Evolutionary conservation across 2,113 vertebrate species (phyloP), one percentile per base, ranked within the genome.

Genomic region (Ramphastos sulfuratus): DNA sequence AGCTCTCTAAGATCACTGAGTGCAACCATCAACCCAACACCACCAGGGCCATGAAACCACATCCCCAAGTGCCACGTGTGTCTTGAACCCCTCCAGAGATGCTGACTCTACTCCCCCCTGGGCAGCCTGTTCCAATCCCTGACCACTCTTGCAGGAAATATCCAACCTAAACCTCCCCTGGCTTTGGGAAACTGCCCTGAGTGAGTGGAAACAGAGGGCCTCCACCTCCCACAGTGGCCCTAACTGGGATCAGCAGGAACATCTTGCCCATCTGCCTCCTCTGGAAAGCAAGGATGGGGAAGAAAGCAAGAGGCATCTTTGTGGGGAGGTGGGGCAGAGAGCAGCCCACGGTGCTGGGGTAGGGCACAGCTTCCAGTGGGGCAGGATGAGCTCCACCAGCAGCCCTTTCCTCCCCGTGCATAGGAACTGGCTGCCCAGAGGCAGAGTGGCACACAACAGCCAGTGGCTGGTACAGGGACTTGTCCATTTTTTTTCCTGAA

Each of bases 351-450:
- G 58, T 73, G 66, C 33, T 5, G 3, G 44, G 30, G 30, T 2
- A 28, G 64, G 20, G 11, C n/a, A 6, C 37, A 77, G 71, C 59
- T 39, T 35, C 31, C 33, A 59, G 60, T 12, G 7, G 2, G 42
- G 71, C 63, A 69, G 58, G 54, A 35, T 0, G 0, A 55, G 23
- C 27, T 72, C 24, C 24, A 11, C 6, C 3, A 0, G 33, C 1
- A 1, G 9, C 16, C 50, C 15, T 18, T 28, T 20, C 2, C 1
- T 76, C 52, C 60, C 0, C 0, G 1, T 1, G 2, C 27, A 25
- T 1, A 1, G 59, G 59, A n/a, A 24, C 18, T 10, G 31, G 25
- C 71, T 58, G 77, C n/a, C 33, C 16, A 7, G 60, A 10, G 4
- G 7, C 25, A 18, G 37, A 15, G 3, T 18, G 18, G n/a, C 5